Evolutionary conservation across 2,113 vertebrate species (phyloP).

Genomic region (Pelecanus crispus): DNA sequence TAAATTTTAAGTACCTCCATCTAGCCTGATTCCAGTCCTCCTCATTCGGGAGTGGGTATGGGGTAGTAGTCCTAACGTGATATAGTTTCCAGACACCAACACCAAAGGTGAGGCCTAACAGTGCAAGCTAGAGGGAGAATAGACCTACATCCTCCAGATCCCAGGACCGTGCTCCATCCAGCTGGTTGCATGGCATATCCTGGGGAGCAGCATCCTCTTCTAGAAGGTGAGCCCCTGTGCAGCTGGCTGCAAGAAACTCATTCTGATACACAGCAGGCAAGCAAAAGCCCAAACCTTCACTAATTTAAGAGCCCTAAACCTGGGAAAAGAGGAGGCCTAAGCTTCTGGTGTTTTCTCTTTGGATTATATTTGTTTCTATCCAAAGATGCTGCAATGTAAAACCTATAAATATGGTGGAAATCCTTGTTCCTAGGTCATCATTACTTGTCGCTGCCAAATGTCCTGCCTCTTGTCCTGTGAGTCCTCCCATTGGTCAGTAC

Average conservation of each 20-base stretch:
- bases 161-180: neutral
- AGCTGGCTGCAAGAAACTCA: neutral
- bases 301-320: neutral
- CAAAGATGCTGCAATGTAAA: neutral
- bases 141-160: neutral
- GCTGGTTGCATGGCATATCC: fast-evolving
- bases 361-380: neutral
- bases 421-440: neutral
- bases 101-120: neutral
- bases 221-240: neutral
- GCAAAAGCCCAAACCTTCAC: neutral
- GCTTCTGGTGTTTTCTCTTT: neutral
- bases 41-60: neutral
- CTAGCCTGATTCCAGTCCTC: neutral
- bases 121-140: neutral
- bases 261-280: neutral
- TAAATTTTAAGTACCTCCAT: neutral
- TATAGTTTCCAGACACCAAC: neutral
- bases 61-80: neutral
- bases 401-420: neutral
- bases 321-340: neutral
- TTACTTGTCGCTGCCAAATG: neutral
- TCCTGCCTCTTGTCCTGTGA: neutral
- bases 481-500: neutral
- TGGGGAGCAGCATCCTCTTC: neutral